Evolutionary conservation across 2,113 vertebrate species (phyloP).

Genomic region (Pomatostomus ruficeps): DNA sequence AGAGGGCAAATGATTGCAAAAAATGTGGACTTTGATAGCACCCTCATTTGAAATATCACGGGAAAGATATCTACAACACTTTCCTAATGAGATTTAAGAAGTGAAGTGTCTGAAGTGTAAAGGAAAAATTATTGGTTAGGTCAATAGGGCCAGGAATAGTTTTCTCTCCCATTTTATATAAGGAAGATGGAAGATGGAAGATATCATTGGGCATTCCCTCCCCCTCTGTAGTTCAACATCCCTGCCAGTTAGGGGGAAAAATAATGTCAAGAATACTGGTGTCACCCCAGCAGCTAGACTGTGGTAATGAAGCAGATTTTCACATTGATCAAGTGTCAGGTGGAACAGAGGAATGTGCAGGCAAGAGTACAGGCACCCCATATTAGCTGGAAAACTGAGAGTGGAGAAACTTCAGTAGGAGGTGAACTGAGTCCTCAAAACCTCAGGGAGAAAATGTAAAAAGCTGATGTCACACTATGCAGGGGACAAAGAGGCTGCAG

Average conservation of each 20-base stretch:
- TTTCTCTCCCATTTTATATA: background rate
- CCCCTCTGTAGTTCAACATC: background rate
- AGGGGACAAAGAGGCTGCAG: background rate
- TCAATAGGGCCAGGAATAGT: background rate
- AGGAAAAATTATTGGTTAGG: background rate
- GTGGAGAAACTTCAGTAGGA: background rate
- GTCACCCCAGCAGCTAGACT: background rate
- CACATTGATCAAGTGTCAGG: background rate
- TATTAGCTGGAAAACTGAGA: rapidly evolving
- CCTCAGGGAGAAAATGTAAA: background rate
- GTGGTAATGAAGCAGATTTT: background rate
- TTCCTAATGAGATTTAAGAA: background rate
- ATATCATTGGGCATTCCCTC: background rate
- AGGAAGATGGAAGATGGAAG: background rate
- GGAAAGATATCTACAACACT: background rate
- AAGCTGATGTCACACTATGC: background rate
- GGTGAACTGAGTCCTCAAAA: background rate
- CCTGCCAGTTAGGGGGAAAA: background rate
- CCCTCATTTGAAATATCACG: background rate
- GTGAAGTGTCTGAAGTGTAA: background rate
- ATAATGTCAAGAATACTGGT: background rate
- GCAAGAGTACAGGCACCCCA: background rate
- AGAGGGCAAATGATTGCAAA: background rate
- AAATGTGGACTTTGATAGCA: background rate
- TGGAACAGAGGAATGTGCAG: background rate